phyloP scores from a whole-genome alignment of 2,797 vertebrate species.

The Mus minutoides region DNA sequence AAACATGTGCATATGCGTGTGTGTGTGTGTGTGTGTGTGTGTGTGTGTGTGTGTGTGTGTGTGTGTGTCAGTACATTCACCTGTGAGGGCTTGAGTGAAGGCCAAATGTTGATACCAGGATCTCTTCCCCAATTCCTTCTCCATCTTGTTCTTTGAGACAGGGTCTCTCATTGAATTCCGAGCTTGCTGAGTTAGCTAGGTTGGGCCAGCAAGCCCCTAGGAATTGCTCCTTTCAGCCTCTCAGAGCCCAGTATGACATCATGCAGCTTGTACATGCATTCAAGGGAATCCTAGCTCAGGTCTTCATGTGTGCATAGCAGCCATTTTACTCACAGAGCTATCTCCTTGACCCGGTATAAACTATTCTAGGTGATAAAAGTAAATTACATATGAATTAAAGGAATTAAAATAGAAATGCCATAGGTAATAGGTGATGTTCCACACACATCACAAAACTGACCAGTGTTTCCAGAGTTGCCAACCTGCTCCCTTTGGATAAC shows the following conservation, averaged over 20 bases:
- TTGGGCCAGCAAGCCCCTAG: background rate
- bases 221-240: background rate
- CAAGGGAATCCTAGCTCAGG: background rate
- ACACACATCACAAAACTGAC: background rate
- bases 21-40: background rate
- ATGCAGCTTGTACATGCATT: no score
- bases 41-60: background rate
- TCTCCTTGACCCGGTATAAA: background rate
- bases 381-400: slow-evolving; percentile 54
- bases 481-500: background rate
- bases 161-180: background rate
- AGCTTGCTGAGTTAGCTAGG: background rate
- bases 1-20: background rate
- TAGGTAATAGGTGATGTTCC: background rate
- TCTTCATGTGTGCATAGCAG: background rate
- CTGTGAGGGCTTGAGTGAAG: background rate
- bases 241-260: no score
- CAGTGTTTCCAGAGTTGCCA: slow-evolving; percentile 6
- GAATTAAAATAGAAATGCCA: slow-evolving; percentile 66
- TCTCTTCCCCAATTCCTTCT: background rate
- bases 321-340: background rate
- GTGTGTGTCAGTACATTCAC: background rate
- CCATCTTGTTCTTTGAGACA: background rate
- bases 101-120: background rate
- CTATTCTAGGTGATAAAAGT: slow-evolving; percentile 48